Conservation (phyloP, 1,140 invertebrate genomes). For the Yoshiicerus persimilis region DNA sequence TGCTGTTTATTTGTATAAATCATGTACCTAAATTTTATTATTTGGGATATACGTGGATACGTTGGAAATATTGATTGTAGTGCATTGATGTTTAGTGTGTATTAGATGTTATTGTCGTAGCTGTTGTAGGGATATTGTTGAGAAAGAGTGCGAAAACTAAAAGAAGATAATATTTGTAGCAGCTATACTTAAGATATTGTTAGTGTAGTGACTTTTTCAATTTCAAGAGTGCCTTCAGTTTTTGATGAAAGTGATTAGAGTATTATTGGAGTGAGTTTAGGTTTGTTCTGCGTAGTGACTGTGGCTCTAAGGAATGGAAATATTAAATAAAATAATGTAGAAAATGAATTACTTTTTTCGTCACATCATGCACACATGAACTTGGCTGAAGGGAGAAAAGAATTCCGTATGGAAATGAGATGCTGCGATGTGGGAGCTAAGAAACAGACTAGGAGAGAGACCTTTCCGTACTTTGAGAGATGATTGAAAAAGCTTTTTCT, state of each 20-base stretch:
- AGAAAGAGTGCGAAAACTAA: too few species aligned
- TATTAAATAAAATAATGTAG: not conserved
- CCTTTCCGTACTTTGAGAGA: not conserved
- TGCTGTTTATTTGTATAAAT: too few species aligned
- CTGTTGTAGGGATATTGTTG: too few species aligned
- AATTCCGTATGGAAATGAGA: slow-evolving; percentile 22
- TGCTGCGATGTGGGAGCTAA: not conserved
- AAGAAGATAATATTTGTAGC: too few species aligned
- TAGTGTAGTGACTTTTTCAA: too few species aligned
- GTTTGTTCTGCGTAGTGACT: not conserved
- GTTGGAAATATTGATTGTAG: too few species aligned
- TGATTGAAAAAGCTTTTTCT: slow-evolving; percentile 17
- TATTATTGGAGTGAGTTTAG: not conserved
- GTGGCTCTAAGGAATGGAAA: not conserved
- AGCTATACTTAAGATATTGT: too few species aligned
- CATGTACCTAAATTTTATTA: too few species aligned
- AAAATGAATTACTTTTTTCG: slow-evolving; percentile 3
- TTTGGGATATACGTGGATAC: too few species aligned
- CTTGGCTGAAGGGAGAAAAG: slow-evolving; percentile 3
- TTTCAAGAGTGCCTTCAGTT: not conserved
- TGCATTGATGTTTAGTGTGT: too few species aligned
- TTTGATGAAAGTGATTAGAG: not conserved
- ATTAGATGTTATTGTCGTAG: too few species aligned
- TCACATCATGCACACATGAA: not conserved
- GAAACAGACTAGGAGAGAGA: not conserved